Evolutionary conservation across 2,113 vertebrate genomes (phyloP).

Genomic region (Mola mola): DNA sequence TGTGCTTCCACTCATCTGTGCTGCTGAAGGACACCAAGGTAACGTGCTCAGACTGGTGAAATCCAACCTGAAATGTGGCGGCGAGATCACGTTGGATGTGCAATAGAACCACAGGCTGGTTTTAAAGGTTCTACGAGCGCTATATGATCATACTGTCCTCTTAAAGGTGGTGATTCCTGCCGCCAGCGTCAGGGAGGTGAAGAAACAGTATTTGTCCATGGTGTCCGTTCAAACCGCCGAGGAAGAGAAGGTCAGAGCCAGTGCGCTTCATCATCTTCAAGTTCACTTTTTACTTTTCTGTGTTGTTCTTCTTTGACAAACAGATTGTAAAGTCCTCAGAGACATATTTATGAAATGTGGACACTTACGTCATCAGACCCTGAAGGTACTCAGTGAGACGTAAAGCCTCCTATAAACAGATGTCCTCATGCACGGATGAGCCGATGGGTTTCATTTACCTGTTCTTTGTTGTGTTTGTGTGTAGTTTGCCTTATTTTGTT

Average conservation of each 20-base stretch:
- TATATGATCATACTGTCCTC: not conserved
- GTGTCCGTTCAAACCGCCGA: constrained; percentile 79
- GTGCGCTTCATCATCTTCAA: not conserved
- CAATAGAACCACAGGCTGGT: too few relatives aligned
- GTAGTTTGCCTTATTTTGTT: not conserved
- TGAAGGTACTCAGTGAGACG: not conserved
- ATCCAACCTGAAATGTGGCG: too few relatives aligned
- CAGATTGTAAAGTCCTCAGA: not conserved
- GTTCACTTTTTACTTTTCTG: not conserved
- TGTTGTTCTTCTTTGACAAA: not conserved
- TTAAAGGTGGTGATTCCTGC: constrained; percentile 78
- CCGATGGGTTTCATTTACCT: not conserved
- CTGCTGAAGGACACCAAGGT: constrained; percentile 88
- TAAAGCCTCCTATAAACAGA: not conserved
- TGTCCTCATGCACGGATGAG: not conserved
- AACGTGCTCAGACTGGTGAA: not conserved
- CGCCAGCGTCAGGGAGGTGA: constrained; percentile 72
- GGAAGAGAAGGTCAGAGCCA: constrained; percentile 83
- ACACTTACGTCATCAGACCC: too few relatives aligned
- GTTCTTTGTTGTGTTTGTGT: not conserved
- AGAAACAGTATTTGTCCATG: constrained; percentile 87
- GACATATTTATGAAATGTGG: not conserved
- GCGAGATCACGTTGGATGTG: too few relatives aligned
- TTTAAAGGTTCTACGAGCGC: too few relatives aligned
- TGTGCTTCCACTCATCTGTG: constrained; percentile 86